Conservation (phyloP, 2,888 invertebrate species). For the Asteroscopus sphinx region DNA sequence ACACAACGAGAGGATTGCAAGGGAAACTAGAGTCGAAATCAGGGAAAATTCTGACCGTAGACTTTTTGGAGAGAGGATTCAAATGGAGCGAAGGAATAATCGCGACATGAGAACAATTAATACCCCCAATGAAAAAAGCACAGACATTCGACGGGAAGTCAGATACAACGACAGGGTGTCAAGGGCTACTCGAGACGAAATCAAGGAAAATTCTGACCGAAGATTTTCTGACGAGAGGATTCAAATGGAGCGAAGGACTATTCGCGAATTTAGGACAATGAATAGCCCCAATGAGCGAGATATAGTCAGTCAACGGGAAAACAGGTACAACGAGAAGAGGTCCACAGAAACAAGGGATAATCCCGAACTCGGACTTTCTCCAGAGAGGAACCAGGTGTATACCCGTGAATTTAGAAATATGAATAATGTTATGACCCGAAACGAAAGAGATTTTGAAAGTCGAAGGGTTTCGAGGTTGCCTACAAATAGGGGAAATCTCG, state of each 20-base stretch:
- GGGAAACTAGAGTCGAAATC: background rate
- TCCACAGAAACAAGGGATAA: conserved; percentile 7
- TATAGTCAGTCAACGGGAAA: conserved; percentile 10
- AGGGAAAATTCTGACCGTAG: conserved; percentile 22
- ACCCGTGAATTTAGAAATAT: conserved; percentile 11
- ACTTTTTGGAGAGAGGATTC: conserved; percentile 17
- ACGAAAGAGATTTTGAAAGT: too few relatives aligned
- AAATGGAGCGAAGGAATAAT: conserved; percentile 19
- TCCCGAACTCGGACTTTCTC: conserved; percentile 15
- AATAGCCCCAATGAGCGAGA: conserved; percentile 8
- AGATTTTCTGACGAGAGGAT: conserved; percentile 2
- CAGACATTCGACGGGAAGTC: conserved; percentile 3
- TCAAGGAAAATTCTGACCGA: conserved; percentile 4
- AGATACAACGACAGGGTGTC: conserved; percentile 5
- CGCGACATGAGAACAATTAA: conserved; percentile 22
- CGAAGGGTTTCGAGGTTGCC: too few relatives aligned
- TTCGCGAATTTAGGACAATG: conserved; percentile 21
- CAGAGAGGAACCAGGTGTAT: conserved; percentile 6
- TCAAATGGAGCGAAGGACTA: conserved; percentile 12
- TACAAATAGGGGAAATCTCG: too few relatives aligned
- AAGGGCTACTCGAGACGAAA: conserved; percentile 3
- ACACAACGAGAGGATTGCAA: conserved; percentile 2
- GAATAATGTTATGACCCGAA: conserved; percentile 1
- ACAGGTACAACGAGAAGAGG: conserved; percentile 1
- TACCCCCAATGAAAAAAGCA: background rate